These are phyloP conservation scores for Antheraea assamensis DNA, from an alignment of 2,888 invertebrate genomes.

Conservation along the genomic window DNA sequence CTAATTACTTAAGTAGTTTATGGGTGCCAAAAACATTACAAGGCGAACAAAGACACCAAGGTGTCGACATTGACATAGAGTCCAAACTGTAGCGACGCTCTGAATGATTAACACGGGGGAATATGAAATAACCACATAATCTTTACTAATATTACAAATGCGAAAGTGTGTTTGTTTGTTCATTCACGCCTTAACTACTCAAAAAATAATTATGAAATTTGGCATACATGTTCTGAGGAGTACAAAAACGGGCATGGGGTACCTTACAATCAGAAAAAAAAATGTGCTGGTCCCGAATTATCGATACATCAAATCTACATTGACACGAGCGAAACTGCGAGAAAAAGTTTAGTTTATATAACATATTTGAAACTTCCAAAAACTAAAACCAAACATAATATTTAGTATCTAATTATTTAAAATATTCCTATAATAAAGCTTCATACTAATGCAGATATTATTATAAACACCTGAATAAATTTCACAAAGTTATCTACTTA, in stretches of 20 bases:
- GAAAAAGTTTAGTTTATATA: no score
- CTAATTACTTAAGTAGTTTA: background rate
- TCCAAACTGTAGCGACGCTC: slow-evolving; percentile 36
- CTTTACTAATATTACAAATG: no score
- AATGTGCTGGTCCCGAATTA: no score
- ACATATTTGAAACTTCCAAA: background rate
- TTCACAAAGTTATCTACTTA: background rate
- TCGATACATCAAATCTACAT: no score
- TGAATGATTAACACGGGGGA: slow-evolving; percentile 22
- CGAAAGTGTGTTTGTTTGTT: no score
- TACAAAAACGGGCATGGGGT: no score
- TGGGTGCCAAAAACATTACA: background rate
- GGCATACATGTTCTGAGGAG: no score
- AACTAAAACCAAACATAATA: background rate
- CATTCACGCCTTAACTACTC: no score
- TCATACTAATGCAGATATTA: background rate
- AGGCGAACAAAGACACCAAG: slow-evolving; percentile 48
- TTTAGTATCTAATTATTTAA: background rate
- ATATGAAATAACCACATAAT: background rate
- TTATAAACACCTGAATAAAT: background rate
- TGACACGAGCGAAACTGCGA: no score
- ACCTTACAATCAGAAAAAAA: no score
- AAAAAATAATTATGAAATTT: no score
- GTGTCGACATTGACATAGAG: slow-evolving; percentile 54
- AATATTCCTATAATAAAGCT: background rate